Percentiles rank a stretch among this genome's conserved stretches.
Conservation (phyloP, 2,797 vertebrate species). For the Phyllotis vaccarum region DNA sequence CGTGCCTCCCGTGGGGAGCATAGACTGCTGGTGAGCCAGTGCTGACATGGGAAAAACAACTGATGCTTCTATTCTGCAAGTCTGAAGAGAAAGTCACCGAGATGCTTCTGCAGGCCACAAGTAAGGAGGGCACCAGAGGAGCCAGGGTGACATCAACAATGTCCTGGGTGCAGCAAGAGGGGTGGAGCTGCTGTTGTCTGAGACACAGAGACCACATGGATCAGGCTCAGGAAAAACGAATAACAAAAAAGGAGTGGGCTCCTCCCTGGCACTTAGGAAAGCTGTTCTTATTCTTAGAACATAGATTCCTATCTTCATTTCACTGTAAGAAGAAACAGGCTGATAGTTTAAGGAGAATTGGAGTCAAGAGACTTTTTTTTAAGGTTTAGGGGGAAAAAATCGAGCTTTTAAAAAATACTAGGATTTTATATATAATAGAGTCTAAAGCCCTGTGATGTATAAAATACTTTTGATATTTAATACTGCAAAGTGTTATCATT, state of each 20-base stretch:
- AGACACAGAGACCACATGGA: neutral
- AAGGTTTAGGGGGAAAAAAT: neutral
- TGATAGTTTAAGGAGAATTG: neutral
- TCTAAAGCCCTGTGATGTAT: neutral
- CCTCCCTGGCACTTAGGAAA: neutral
- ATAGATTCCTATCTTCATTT: neutral
- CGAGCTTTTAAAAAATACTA: neutral
- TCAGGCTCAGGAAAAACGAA: neutral
- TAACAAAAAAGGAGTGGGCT: neutral
- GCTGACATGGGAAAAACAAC: neutral
- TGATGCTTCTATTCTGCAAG: neutral
- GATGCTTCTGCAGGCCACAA: neutral
- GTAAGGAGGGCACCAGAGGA: neutral
- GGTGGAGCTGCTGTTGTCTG: neutral
- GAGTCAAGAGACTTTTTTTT: neutral
- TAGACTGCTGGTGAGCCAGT: neutral
- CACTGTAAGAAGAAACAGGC: neutral
- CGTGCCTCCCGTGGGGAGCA: neutral
- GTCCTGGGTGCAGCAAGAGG: neutral
- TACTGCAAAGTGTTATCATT: neutral
- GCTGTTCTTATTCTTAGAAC: neutral
- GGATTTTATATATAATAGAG: conserved; percentile 7
- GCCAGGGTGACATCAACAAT: neutral
- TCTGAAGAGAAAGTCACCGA: neutral
- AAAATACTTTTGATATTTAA: conserved; percentile 19